These are phyloP conservation scores for Ictidomys tridecemlineatus DNA, from an alignment of 2,113 vertebrate genomes.

Conservation along the genomic window DNA sequence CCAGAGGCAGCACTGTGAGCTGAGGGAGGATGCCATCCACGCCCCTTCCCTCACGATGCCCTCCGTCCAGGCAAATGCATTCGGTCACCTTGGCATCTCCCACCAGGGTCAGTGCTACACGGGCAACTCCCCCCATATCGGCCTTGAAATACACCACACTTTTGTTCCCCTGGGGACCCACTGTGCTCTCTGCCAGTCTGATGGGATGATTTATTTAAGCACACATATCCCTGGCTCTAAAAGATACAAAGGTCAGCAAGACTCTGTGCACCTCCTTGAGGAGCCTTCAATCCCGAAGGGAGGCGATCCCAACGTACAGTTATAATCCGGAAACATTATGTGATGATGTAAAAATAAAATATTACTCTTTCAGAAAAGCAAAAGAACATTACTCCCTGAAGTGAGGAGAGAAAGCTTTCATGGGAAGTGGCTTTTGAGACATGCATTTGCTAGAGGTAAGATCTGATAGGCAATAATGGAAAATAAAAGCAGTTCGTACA, in stretches of 20 bases:
- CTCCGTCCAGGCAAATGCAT: not conserved
- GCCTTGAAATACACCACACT: not conserved
- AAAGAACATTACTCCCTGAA: not conserved
- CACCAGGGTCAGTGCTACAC: not conserved
- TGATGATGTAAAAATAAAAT: not conserved
- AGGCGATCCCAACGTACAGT: not conserved
- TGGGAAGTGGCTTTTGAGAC: not conserved
- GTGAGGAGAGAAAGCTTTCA: not conserved
- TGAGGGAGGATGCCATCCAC: not conserved
- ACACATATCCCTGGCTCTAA: not conserved
- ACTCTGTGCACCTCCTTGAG: not conserved
- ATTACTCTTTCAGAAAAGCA: not conserved
- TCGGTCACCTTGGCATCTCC: not conserved
- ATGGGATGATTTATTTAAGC: not conserved
- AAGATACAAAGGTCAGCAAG: not conserved
- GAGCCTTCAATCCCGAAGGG: not conserved
- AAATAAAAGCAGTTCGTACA: not conserved
- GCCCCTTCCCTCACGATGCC: not conserved
- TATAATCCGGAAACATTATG: not conserved
- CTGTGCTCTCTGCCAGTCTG: not conserved
- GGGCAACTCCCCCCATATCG: not conserved
- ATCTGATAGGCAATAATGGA: not conserved
- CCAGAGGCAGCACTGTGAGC: not conserved
- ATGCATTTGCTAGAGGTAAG: not conserved
- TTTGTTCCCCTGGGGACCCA: not conserved